phyloP scores from a whole-genome alignment of 2,113 vertebrate genomes.

The Dicrurus megarhynchus region DNA sequence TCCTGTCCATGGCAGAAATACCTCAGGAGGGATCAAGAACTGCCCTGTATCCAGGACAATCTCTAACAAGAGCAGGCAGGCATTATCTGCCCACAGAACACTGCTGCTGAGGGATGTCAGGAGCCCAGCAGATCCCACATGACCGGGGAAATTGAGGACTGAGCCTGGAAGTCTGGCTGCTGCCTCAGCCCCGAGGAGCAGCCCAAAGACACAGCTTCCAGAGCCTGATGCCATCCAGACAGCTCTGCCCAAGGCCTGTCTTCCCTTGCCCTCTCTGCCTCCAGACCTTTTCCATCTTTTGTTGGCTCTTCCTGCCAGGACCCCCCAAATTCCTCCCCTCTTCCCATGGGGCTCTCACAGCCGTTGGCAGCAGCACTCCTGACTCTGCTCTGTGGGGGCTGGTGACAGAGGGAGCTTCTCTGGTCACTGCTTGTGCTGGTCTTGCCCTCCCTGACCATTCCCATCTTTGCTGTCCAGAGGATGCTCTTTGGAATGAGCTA shows the following conservation, averaged over 20 bases:
- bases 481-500: not conserved
- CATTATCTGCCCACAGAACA: not conserved
- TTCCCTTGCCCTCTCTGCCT: not conserved
- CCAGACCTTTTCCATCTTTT: not conserved
- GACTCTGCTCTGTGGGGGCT: not conserved
- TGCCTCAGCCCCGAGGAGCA: not conserved
- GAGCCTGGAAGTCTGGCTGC: not conserved
- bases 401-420: not conserved
- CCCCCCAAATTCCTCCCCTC: not conserved
- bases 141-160: not conserved
- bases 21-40: not conserved
- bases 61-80: not conserved
- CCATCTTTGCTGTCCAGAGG: not conserved
- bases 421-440: not conserved
- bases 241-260: not conserved
- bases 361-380: not conserved
- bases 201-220: not conserved
- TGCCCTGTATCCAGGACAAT: not conserved
- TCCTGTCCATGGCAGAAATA: constrained; percentile 15
- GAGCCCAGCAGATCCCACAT: not conserved
- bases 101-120: not conserved
- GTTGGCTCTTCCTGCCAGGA: not conserved
- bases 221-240: not conserved
- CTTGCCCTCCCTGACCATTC: not conserved
- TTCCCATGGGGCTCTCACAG: not conserved